Percentiles rank a stretch among this genome's conserved stretches.
Evolutionary conservation across 2,888 invertebrate genomes (phyloP).

Genomic region (Ochropleura leucogaster): DNA sequence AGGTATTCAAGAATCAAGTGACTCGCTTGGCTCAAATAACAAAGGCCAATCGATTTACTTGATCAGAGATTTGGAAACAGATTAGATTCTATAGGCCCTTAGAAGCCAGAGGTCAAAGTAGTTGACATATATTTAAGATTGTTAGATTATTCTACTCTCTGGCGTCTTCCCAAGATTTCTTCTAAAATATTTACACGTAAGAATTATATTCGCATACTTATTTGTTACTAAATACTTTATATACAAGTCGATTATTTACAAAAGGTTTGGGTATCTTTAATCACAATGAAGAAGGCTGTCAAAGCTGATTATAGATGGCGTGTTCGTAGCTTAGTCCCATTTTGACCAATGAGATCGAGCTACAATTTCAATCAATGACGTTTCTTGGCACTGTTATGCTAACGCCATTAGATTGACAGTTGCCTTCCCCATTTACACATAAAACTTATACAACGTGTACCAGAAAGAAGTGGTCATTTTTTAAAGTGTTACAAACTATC

Average conservation of each 20-base stretch:
- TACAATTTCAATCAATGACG: no score
- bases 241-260: constrained; percentile 10
- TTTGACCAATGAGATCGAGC: no score
- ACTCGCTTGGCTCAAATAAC: not conserved
- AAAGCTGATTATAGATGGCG: no score
- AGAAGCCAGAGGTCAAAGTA: not conserved
- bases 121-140: constrained; percentile 12
- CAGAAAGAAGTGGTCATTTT: not conserved
- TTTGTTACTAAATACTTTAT: not conserved
- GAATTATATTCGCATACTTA: not conserved
- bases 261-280: constrained; percentile 35
- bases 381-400: no score
- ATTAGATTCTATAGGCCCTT: not conserved
- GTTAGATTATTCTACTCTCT: not conserved
- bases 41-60: not conserved
- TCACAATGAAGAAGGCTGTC: not conserved
- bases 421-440: not conserved
- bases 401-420: no score
- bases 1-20: not conserved
- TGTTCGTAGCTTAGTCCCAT: no score
- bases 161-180: not conserved
- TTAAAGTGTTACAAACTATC: not conserved
- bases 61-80: constrained; percentile 1
- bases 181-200: constrained; percentile 10
- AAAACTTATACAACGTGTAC: not conserved